Base-by-base conservation (phyloP, 1,140 invertebrate genomes). In the Heliconius congener region DNA sequence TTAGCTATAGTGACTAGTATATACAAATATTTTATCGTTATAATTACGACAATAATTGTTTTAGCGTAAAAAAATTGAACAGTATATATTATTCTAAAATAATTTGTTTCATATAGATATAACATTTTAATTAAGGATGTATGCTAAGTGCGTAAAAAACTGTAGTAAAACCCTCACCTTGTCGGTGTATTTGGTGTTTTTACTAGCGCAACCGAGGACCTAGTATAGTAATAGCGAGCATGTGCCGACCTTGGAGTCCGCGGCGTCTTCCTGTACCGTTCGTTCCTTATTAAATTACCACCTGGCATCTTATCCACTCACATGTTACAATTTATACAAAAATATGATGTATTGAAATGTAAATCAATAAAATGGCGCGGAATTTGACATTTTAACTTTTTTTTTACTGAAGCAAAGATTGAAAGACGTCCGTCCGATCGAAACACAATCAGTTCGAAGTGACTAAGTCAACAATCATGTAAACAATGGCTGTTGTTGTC, bases 401-500 rank as follows among this genome's bases (percentile, higher is more conserved):
- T 82, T 80, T 76, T 82, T 86, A 81, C 71, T 30, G 27, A 50
- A 27, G 75, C 75, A 77, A 79, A 74, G 46, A 52, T 82, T 82
- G 66, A 81, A 79, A 81, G 78, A 73, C 55, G 71, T 57, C 88
- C 87, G 89, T 84, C 76, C 85, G 81, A 76, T 77, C 83, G 76
- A 79, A 76, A 78, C 79, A 76, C 83, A 79, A 74, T 78, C 82
- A 55, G 84, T 84, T 89, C 87, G 87, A 84, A 81, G 83, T 90
- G 88, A 90, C 89, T 84, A 91, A 92, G 85, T 90, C 86, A 89
- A 88, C 84, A 91, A 86, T 85, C 82, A 82, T 85, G 87, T 92
- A 92, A 94, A 94, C 91, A 93, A 91, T 89, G 89, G 88, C 89
- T 93, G 85, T 91, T 90, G 83, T 78, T 84, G 80, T 85, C 71